Evolutionary conservation across 2,797 vertebrate species (phyloP).

Genomic region (Alca torda): DNA sequence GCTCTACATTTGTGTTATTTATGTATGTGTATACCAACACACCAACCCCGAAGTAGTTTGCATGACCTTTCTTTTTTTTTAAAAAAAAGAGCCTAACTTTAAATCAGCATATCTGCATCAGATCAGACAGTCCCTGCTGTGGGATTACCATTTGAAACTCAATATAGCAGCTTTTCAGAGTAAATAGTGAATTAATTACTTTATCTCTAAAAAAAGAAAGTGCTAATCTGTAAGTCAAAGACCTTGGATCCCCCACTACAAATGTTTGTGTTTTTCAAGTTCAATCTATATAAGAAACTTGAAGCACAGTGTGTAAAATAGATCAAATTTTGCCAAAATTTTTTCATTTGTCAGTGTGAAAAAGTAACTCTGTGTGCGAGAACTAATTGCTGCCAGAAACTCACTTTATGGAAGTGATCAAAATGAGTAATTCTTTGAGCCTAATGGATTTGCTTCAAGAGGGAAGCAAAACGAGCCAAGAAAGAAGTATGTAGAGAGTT

Average conservation of each 20-base stretch:
- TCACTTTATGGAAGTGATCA: constrained; percentile 26
- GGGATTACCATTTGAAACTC: neutral
- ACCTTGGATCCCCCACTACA: neutral
- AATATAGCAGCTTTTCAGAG: neutral
- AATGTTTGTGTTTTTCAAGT: neutral
- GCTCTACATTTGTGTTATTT: neutral
- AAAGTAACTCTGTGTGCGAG: neutral
- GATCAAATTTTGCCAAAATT: neutral
- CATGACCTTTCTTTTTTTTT: neutral
- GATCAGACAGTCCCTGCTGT: neutral
- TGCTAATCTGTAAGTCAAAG: neutral
- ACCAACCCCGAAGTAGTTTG: neutral
- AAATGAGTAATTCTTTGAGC: constrained; percentile 42
- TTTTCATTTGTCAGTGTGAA: constrained; percentile 29
- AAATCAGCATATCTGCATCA: neutral
- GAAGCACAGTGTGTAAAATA: neutral
- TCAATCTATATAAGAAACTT: neutral
- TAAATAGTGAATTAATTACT: neutral
- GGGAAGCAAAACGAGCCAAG: constrained; percentile 18
- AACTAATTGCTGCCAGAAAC: constrained; percentile 47
- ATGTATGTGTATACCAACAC: neutral
- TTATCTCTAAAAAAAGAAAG: neutral
- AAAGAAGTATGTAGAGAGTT: neutral
- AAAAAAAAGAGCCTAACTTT: neutral
- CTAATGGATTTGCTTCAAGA: constrained; percentile 32